Percentiles rank a stretch among this genome's conserved stretches.
These are phyloP conservation scores for Cephus runcator DNA, from an alignment of 2,888 invertebrate genomes.

Conservation along the genomic window DNA sequence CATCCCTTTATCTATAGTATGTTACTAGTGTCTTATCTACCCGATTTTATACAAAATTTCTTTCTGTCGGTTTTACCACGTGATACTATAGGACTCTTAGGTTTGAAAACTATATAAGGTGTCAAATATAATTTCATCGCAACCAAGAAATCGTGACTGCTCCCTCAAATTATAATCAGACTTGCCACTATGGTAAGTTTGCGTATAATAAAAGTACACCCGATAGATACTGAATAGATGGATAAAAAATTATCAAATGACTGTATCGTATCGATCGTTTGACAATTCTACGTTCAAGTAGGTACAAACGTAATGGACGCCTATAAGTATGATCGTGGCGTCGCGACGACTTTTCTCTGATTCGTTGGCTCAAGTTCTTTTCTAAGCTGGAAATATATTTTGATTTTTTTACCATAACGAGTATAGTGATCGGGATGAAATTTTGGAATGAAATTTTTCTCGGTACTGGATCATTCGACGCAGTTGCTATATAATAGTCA, in stretches of 20 bases:
- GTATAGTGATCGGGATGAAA: not conserved
- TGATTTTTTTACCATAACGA: not conserved
- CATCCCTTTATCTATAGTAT: not conserved
- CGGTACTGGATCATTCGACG: not conserved
- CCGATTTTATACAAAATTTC: not conserved
- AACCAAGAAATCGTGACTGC: not conserved
- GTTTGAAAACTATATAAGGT: not conserved
- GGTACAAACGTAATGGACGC: too few species aligned
- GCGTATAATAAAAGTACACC: not conserved
- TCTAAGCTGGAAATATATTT: not conserved
- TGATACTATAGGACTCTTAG: not conserved
- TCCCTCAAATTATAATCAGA: not conserved
- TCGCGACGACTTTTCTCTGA: not conserved
- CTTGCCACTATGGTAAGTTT: not conserved
- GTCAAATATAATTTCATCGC: not conserved
- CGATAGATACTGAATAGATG: too few species aligned
- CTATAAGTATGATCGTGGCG: too few species aligned
- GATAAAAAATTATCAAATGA: too few species aligned
- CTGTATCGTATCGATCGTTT: too few species aligned
- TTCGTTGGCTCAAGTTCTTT: not conserved
- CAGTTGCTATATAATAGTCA: slow-evolving; percentile 11
- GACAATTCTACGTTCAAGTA: too few species aligned
- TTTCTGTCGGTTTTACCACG: not conserved
- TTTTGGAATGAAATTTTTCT: not conserved
- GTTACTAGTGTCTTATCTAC: not conserved